Conservation (phyloP, 2,888 invertebrate species). For the Drosophila silvestris region DNA sequence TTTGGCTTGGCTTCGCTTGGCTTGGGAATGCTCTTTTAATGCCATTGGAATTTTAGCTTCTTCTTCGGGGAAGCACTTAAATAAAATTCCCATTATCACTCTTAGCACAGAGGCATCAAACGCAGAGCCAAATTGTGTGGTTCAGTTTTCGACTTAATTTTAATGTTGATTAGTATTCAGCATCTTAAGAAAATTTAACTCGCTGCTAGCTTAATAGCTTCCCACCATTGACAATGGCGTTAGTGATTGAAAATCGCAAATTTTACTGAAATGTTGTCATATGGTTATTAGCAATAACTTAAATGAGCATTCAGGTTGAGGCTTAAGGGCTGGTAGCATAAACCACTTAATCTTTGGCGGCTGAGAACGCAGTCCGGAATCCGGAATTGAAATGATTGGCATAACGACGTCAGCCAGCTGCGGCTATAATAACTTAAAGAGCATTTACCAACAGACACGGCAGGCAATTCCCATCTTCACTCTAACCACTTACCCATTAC, state of each 20-base stretch:
- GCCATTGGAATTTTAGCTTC: constrained; percentile 26
- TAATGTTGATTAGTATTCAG: constrained; percentile 6
- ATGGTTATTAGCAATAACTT: constrained; percentile 25
- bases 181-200: constrained; percentile 14
- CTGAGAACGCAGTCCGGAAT: constrained; percentile 21
- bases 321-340: constrained; percentile 9
- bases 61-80: constrained; percentile 48
- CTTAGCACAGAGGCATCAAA: constrained; percentile 2
- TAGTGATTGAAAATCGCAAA: constrained; percentile 1
- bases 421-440: constrained; percentile 62
- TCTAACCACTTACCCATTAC: constrained; percentile 35
- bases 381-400: constrained; percentile 62
- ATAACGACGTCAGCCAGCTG: constrained; percentile 60
- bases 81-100: constrained; percentile 39
- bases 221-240: constrained; percentile 7
- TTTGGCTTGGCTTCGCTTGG: constrained; percentile 10
- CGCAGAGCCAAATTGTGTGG: constrained; percentile 6
- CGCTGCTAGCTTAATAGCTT: constrained; percentile 15
- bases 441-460: constrained; percentile 54
- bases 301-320: constrained; percentile 24
- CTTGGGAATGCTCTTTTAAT: constrained; percentile 27
- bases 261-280: constrained; percentile 40
- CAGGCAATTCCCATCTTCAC: constrained; percentile 15
- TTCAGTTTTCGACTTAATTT: constrained; percentile 9
- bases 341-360: constrained; percentile 28